These are phyloP conservation scores for Aphelinus certus DNA, from an alignment of 1,140 invertebrate species.

Conservation along the genomic window DNA sequence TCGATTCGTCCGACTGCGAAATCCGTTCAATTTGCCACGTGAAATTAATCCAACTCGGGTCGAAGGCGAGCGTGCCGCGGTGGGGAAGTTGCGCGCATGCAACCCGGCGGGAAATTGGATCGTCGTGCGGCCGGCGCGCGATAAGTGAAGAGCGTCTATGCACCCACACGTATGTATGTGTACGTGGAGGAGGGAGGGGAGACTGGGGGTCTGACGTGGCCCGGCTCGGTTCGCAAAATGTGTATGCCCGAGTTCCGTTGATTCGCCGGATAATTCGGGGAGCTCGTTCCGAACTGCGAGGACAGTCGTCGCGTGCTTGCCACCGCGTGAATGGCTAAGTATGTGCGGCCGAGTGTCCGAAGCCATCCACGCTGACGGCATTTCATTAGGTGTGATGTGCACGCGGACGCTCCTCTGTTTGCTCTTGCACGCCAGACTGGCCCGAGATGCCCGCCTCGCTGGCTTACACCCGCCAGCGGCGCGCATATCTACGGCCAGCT, in stretches of 20 bases:
- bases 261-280: constrained; percentile 17
- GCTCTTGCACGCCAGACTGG: no score
- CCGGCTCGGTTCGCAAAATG: background rate
- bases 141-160: background rate
- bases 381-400: no score
- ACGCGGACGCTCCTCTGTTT: no score
- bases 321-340: background rate
- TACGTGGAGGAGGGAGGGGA: background rate
- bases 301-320: background rate
- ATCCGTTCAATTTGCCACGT: background rate
- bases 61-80: background rate
- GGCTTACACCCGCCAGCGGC: no score
- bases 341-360: background rate
- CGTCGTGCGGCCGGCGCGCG: background rate
- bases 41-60: constrained; percentile 23
- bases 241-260: background rate
- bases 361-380: no score
- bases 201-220: background rate
- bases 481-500: no score
- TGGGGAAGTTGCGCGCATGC: background rate
- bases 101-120: constrained; percentile 21
- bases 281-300: background rate
- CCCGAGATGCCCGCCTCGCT: no score
- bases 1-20: constrained; percentile 1
- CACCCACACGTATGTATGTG: background rate